Conservation (phyloP, 2,797 vertebrate species). For the Eremophila alpestris region DNA sequence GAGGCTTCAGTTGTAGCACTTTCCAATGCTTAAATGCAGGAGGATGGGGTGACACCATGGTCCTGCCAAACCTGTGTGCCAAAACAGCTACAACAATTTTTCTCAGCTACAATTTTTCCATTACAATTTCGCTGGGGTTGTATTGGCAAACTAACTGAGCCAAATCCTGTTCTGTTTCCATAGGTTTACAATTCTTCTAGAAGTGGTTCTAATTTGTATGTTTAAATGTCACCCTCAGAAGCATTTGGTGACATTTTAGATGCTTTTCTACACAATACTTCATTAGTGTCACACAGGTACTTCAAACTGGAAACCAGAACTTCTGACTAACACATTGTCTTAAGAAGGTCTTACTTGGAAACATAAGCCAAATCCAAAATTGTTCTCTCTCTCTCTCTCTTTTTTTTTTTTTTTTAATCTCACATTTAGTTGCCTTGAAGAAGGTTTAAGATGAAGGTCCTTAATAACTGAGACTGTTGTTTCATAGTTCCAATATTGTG, state of each 20-base stretch:
- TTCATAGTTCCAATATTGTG: background rate
- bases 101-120: fast-evolving
- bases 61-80: background rate
- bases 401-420: background rate
- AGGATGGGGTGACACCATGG: fast-evolving
- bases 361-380: background rate
- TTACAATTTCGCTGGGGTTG: background rate
- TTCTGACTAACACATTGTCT: background rate
- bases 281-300: background rate
- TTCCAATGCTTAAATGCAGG: background rate
- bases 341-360: background rate
- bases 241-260: background rate
- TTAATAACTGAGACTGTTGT: background rate
- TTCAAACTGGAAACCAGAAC: background rate
- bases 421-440: background rate
- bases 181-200: background rate
- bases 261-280: background rate
- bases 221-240: background rate
- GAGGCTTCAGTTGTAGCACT: background rate
- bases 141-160: background rate
- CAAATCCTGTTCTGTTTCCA: background rate
- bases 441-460: background rate
- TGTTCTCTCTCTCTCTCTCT: background rate
- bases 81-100: background rate
- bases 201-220: background rate